Evolutionary conservation across 2,888 invertebrate species (phyloP).

Genomic region (Eubasilissa splendida): DNA sequence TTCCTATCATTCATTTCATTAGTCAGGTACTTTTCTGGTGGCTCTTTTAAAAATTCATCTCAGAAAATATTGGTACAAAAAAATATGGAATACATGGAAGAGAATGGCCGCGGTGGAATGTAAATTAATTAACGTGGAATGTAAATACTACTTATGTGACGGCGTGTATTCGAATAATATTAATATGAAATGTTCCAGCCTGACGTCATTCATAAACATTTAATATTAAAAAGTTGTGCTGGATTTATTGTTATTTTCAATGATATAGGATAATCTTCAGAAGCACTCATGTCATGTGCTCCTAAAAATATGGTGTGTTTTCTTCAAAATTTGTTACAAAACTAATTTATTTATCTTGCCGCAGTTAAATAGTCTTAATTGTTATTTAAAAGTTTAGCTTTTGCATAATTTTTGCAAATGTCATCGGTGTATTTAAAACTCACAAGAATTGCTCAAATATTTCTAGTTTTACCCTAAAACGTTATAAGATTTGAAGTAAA

Average conservation of each 20-base stretch:
- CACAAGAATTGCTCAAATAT: conserved; percentile 50
- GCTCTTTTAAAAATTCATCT: conserved; percentile 15
- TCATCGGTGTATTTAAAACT: neutral
- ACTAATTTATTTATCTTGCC: conserved; percentile 54
- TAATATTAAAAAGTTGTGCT: conserved; percentile 30
- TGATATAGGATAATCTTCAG: too few relatives aligned
- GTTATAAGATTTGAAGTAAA: conserved; percentile 36
- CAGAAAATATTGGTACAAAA: conserved; percentile 27
- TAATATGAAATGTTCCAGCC: conserved; percentile 26
- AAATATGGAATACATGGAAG: conserved; percentile 1
- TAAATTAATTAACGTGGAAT: conserved; percentile 28
- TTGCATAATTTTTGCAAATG: neutral
- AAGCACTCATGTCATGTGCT: neutral
- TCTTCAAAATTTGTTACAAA: conserved; percentile 11
- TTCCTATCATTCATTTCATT: conserved; percentile 9
- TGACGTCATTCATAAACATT: conserved; percentile 47
- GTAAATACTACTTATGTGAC: conserved; percentile 38
- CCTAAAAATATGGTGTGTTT: conserved; percentile 12
- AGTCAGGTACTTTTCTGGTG: conserved; percentile 34
- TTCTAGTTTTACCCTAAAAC: conserved; percentile 50
- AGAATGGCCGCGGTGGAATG: conserved; percentile 21
- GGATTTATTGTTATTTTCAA: conserved; percentile 11
- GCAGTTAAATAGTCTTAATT: conserved; percentile 30
- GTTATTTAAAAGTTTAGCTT: conserved; percentile 3
- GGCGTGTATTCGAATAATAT: conserved; percentile 14